Base-by-base conservation (phyloP, 2,888 invertebrate species). In the Ormyrus nitidulus region DNA sequence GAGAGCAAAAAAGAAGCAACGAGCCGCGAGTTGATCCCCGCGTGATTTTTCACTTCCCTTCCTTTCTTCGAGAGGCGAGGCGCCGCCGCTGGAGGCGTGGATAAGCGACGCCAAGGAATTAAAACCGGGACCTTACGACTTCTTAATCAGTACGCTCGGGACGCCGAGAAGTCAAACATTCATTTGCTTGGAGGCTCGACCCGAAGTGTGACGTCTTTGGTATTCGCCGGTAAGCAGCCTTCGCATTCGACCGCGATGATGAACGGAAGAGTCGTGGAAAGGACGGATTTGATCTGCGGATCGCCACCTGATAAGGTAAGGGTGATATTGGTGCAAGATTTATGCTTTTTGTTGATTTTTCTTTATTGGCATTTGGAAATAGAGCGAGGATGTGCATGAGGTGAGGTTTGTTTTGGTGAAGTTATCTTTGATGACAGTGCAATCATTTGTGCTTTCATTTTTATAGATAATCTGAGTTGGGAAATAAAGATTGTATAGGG, bases 301-400 rank as follows among this genome's bases (percentile, higher is more conserved):
- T 76, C 76, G 10, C 76, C 80, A 0, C 71, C 76, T 5, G 80
- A 80, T 58, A 68, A 72, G 76, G 80, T 80, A 68, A 58, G 44
- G 4, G 34, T 2, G 34, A 34, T 34, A 34, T 34, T 4, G 34
- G 4, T 34, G 0, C 34, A 34, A 34, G 34, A 19, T 44, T 58
- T 46, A 7, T 61, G 53, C 2, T 59, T 58, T 19, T 65, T 19
- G 6, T 34, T 34, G 34, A 34, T 34, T 34, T 34, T 34, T 34
- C 34, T 34, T 34, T 34, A 4, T 34, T 34, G 34, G 34, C 34
- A 4, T 34, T 34, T 34, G 2, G 34, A 34, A 34, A 34, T 34
- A 34, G 34, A 34, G 34, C 34, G 34, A 34, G 34, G 34, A 34
- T 34, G 34, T 34, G 34, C 34, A 34, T 4, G 34, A 34, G 34